A percentile compares a stretch with the other conserved stretches of the same genome.
Evolutionary conservation across 2,797 vertebrate species (phyloP).

Genomic region (Mycteria americana): DNA sequence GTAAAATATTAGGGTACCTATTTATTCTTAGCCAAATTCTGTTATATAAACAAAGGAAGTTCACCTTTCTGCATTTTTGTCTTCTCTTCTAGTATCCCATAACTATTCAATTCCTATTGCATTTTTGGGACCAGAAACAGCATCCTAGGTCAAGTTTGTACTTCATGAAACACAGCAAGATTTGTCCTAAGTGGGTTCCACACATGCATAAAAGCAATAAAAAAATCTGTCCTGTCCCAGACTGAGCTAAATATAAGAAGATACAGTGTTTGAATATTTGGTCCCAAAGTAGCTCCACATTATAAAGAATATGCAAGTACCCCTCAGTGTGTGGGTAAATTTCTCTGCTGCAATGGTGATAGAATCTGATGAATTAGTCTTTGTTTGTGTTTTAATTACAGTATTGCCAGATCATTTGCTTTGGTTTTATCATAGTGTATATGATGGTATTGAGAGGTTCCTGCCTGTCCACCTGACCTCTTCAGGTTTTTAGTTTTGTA

Average conservation of each 20-base stretch:
- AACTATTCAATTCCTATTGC: neutral
- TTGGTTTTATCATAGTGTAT: neutral
- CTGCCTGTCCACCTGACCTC: neutral
- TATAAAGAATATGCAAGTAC: neutral
- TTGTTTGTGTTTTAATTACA: neutral
- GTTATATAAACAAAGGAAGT: neutral
- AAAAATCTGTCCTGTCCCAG: neutral
- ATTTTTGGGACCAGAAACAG: neutral
- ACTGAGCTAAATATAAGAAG: neutral
- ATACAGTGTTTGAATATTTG: neutral
- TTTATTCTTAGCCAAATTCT: neutral
- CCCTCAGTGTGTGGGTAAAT: neutral
- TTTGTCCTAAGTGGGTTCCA: neutral
- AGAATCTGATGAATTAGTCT: neutral
- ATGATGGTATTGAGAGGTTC: neutral
- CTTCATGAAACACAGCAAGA: neutral
- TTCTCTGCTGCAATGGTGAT: neutral
- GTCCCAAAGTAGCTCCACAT: neutral
- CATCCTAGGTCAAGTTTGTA: neutral
- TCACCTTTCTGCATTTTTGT: neutral
- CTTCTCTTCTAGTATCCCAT: rapidly evolving
- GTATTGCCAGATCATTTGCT: neutral
- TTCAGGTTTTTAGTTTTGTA: neutral
- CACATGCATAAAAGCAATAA: neutral
- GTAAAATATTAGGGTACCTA: neutral